Conservation (phyloP, 2,888 invertebrate genomes). For the Meiosimyza decipiens region DNA sequence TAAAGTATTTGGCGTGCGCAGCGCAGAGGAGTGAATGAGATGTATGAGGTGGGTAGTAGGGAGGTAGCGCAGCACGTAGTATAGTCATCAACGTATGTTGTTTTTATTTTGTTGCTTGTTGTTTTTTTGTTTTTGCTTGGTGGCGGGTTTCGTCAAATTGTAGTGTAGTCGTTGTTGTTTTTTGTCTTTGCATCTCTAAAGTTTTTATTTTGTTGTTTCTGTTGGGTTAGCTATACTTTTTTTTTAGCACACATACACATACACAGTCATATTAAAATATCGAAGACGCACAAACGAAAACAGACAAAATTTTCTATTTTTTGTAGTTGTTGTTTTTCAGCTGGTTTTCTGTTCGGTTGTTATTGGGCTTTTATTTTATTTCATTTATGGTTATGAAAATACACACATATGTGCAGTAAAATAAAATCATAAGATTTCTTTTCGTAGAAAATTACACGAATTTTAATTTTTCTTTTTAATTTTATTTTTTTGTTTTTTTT, state of each 20-base stretch:
- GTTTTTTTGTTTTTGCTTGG: background rate
- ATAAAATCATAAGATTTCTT: too few species aligned
- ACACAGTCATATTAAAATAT: background rate
- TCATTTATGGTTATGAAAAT: background rate
- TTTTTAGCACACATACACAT: background rate
- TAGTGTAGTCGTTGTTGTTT: constrained; percentile 16
- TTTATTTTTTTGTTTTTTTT: too few species aligned
- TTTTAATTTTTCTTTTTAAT: too few species aligned
- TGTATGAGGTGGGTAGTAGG: background rate
- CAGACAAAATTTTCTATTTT: background rate
- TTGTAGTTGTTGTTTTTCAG: background rate
- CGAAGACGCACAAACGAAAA: background rate
- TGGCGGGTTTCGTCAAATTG: constrained; percentile 19
- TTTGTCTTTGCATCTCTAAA: background rate
- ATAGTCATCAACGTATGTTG: background rate
- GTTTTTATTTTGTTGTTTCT: background rate
- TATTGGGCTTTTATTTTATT: background rate
- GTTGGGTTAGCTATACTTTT: background rate
- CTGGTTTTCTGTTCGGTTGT: background rate
- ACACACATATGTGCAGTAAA: background rate
- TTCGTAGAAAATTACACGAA: too few species aligned
- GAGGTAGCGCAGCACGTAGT: background rate
- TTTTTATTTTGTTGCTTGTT: background rate
- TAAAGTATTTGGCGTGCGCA: background rate
- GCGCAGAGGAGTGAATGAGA: background rate